A percentile compares a stretch with the other conserved stretches of the same genome.
phyloP scores from a whole-genome alignment of 2,113 vertebrate species.

The Tyto alba region DNA sequence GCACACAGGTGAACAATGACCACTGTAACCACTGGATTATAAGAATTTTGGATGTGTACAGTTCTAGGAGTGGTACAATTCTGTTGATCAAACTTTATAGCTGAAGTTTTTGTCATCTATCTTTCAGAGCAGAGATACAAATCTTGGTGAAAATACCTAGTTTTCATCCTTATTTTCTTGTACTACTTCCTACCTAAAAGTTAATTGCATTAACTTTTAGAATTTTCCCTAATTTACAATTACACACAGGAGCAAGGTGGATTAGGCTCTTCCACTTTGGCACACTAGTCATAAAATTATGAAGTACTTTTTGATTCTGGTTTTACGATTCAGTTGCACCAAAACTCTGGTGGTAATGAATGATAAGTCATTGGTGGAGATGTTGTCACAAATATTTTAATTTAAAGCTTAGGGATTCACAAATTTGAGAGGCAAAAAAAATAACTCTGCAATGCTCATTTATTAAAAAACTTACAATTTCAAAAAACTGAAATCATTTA shows the following conservation, averaged over 20 bases:
- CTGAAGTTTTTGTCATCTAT: neutral
- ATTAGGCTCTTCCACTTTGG: neutral
- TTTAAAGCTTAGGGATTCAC: neutral
- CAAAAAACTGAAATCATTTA: neutral
- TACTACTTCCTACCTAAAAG: neutral
- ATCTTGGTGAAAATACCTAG: neutral
- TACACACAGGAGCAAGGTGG: neutral
- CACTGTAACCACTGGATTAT: fast-evolving
- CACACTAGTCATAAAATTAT: neutral
- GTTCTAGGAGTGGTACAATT: neutral
- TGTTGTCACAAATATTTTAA: neutral
- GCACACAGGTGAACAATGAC: neutral
- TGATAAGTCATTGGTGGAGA: neutral
- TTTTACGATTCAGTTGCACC: fast-evolving
- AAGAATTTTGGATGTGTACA: neutral
- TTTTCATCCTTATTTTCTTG: neutral
- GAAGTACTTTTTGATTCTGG: neutral
- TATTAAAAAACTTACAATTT: neutral
- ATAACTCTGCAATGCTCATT: neutral
- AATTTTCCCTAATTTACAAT: neutral
- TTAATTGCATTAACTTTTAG: neutral
- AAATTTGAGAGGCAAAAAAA: neutral
- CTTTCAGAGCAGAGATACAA: neutral
- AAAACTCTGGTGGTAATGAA: neutral
- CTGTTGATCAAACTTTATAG: neutral